phyloP scores from a whole-genome alignment of 2,888 invertebrate genomes.

The Diaphora mendica region DNA sequence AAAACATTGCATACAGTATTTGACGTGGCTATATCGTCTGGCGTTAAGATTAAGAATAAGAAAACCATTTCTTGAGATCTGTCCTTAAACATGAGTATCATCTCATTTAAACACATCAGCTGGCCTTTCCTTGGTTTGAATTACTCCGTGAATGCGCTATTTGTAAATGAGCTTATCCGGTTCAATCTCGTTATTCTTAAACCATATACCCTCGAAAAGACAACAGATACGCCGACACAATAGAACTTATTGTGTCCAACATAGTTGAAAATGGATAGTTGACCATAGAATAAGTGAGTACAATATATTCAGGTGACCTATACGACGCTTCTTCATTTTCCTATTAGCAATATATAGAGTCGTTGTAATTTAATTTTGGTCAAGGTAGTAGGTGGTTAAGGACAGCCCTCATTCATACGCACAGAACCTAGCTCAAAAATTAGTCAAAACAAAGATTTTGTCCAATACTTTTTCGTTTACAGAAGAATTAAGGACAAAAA shows the following conservation, averaged over 20 bases:
- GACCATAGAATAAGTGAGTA: not conserved
- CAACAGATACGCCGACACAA: no score
- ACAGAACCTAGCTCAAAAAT: not conserved
- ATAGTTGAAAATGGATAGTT: not conserved
- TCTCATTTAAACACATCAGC: not conserved
- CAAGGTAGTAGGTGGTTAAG: not conserved
- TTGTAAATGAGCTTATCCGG: not conserved
- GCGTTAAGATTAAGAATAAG: not conserved
- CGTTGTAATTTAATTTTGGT: not conserved
- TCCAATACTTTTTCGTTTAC: not conserved
- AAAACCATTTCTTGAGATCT: not conserved
- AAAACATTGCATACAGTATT: no score
- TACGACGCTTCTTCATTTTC: not conserved
- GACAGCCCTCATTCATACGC: not conserved
- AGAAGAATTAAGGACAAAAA: not conserved
- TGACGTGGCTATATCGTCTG: not conserved
- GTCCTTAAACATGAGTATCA: not conserved
- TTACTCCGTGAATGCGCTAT: not conserved
- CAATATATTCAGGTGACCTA: not conserved
- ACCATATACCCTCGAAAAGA: not conserved
- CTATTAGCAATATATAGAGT: not conserved
- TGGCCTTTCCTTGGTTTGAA: not conserved
- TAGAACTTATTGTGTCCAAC: not conserved
- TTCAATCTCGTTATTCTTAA: not conserved
- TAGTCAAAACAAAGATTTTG: not conserved